Evolutionary conservation across 2,113 vertebrate genomes (phyloP).

Genomic region (Helogale parvula): DNA sequence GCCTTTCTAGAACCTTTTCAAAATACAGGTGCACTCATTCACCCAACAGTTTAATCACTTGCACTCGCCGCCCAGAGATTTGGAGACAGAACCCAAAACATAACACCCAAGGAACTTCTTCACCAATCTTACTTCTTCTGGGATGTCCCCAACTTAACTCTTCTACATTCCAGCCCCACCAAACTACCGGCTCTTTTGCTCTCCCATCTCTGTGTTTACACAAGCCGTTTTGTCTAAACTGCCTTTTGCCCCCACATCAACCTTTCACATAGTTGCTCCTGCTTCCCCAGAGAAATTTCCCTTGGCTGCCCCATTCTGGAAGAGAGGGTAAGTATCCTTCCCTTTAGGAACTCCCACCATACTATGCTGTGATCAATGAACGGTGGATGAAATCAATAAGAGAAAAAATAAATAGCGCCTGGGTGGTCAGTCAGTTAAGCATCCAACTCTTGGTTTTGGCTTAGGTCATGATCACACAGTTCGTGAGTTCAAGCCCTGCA

Average conservation of each 20-base stretch:
- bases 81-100: slow-evolving; percentile 10
- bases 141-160: neutral
- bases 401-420: neutral
- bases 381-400: neutral
- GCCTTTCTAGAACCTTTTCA: neutral
- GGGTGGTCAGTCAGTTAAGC: too few relatives aligned
- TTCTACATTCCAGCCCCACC: neutral
- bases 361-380: neutral
- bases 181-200: slow-evolving; percentile 3
- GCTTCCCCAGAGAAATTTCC: neutral
- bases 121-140: neutral
- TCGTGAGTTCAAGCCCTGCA: too few relatives aligned
- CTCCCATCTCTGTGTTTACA: neutral
- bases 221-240: neutral
- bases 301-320: neutral
- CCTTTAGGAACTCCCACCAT: neutral
- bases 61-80: neutral
- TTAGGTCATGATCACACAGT: too few relatives aligned
- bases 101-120: neutral
- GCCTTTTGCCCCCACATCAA: neutral
- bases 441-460: too few relatives aligned
- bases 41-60: neutral
- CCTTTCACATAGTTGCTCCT: neutral
- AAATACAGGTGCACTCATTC: neutral
- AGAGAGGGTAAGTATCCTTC: neutral